These are phyloP conservation scores for Poeciliopsis turrubarensis DNA, from an alignment of 2,113 vertebrate genomes.

Conservation along the genomic window DNA sequence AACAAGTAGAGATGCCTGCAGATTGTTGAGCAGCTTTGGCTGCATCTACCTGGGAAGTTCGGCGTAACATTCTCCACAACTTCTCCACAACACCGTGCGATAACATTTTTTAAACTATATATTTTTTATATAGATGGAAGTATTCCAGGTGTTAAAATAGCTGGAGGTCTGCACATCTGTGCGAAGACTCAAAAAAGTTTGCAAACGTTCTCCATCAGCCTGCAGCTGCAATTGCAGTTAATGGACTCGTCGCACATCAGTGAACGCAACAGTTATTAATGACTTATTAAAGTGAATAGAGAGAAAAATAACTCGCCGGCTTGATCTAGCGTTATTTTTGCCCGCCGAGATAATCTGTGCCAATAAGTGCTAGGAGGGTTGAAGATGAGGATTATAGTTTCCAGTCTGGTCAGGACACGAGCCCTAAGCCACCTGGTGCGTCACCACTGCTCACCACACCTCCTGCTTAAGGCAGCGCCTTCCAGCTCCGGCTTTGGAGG, in stretches of 20 bases:
- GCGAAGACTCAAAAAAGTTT: no score
- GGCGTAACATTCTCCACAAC: no score
- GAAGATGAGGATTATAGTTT: slow-evolving; percentile 63
- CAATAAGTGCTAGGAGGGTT: slow-evolving; percentile 32
- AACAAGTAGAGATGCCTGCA: neutral
- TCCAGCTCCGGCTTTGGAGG: neutral
- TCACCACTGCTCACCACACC: neutral
- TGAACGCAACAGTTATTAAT: no score
- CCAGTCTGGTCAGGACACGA: slow-evolving; percentile 34
- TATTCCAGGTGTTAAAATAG: no score
- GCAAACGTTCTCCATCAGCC: no score
- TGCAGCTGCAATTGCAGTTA: no score
- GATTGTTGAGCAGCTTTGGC: neutral
- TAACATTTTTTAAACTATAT: no score
- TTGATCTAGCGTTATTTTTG: slow-evolving; percentile 52
- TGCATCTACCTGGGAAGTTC: no score
- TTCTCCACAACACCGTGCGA: no score
- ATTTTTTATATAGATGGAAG: no score
- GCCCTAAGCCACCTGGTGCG: neutral
- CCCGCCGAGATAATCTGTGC: slow-evolving; percentile 49
- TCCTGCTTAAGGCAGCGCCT: neutral
- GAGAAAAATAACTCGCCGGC: neutral
- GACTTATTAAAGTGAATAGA: neutral
- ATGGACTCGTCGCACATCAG: no score
- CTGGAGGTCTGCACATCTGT: no score